Percentiles rank a stretch among this genome's conserved stretches.
Evolutionary conservation across 2,797 vertebrate species (phyloP).

Genomic region (Nannoperca obscura): DNA sequence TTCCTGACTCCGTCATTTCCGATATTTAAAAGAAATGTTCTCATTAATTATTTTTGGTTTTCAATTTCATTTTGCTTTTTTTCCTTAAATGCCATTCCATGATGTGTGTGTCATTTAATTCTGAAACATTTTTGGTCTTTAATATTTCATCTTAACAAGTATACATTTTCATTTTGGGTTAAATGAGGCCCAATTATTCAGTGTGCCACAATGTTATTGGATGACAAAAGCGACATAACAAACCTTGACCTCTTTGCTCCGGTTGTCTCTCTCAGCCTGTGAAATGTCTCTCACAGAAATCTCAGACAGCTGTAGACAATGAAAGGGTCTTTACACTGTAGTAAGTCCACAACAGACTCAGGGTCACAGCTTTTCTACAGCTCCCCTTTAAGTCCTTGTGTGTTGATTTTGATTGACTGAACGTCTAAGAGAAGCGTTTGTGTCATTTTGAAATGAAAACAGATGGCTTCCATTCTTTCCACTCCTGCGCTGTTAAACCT

Average conservation of each 20-base stretch:
- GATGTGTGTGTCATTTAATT: neutral
- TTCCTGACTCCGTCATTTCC: neutral
- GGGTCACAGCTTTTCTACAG: slow-evolving; percentile 14
- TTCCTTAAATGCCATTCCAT: neutral
- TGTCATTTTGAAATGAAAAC: slow-evolving; percentile 63
- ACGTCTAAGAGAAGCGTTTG: slow-evolving; percentile 33
- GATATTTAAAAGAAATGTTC: neutral
- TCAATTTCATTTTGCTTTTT: neutral
- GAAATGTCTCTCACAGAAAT: slow-evolving; percentile 22
- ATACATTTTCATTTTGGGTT: neutral
- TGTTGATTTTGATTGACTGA: slow-evolving; percentile 57
- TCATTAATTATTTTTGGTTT: neutral
- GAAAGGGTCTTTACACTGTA: neutral
- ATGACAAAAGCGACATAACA: slow-evolving; percentile 9
- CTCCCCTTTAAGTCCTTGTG: slow-evolving; percentile 37
- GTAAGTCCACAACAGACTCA: slow-evolving; percentile 22
- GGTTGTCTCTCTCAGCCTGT: slow-evolving; percentile 9
- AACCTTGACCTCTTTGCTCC: neutral
- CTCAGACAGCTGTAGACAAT: slow-evolving; percentile 5
- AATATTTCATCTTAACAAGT: neutral
- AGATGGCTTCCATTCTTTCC: slow-evolving; percentile 47
- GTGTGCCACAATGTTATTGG: neutral
- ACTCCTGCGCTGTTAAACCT: slow-evolving; percentile 49
- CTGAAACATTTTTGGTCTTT: neutral
- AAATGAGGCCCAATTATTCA: neutral